Evolutionary conservation across 2,113 vertebrate genomes (phyloP), one percentile per base, ranked within the genome.

Genomic region (Centrocercus urophasianus): DNA sequence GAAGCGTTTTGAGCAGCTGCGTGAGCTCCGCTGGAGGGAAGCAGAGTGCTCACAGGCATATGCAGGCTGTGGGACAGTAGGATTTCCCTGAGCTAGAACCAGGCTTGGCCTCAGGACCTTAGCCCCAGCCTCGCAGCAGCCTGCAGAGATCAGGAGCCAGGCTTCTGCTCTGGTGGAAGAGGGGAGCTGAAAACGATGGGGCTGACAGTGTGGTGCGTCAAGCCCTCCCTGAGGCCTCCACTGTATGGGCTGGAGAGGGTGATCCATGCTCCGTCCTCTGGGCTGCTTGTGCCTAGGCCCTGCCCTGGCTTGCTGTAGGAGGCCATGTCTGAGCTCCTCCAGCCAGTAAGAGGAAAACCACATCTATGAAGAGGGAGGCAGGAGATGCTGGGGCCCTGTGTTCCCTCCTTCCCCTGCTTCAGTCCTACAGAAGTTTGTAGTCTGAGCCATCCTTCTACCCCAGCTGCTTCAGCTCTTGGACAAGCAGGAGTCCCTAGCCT

Each of bases 371-470:
- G 40, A 95, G 73, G 65, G 64, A 90, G 86, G 75, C 10, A 11
- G 89, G 67, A 28, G 83, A 16, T 5, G 38, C 0, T 12, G n/a
- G 85, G 43, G 34, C 25, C 27, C 27, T 43, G n/a, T 45, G 56
- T 57, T 50, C 40, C 69, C 61, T 84, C 57, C 18, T 56, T 59
- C 36, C 27, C n/a, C 64, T 79, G n/a, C 76, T 66, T 65, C 21
- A 5, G 30, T 65, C 67, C 54, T 60, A n/a, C 47, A 13, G 27
- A 38, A 34, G 85, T 67, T 57, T 79, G 34, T 93, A 82, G 79
- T 84, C 77, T 81, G 93, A 95, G 89, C 78, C 94, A 21, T 93
- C 90, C 67, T 67, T 79, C 73, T 77, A 43, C 61, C 86, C 48
- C 69, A 60, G 92, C 84, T 75, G 88, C 83, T 89, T 87, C 73